These are phyloP conservation scores for Anthonomus grandis DNA, from an alignment of 1,140 invertebrate species.

Conservation along the genomic window DNA sequence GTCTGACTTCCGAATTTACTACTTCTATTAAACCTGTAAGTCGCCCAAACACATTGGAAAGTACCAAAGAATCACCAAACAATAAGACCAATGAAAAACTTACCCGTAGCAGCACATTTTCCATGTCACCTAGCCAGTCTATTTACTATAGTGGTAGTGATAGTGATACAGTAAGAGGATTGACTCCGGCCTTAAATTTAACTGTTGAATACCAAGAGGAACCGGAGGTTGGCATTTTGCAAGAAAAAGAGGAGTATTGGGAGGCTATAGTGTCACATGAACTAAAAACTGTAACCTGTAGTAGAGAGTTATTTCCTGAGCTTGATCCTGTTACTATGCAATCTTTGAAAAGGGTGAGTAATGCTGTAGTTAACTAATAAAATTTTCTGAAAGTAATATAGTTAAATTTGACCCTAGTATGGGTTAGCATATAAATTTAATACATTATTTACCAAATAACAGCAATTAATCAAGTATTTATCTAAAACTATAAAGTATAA, in stretches of 20 bases:
- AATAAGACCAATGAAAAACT: neutral
- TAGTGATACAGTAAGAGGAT: constrained; percentile 22
- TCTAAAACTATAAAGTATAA: no score
- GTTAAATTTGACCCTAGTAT: no score
- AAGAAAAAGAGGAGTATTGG: constrained; percentile 21
- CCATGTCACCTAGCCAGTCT: constrained; percentile 29
- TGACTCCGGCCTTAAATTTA: constrained; percentile 16
- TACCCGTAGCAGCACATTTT: constrained; percentile 22
- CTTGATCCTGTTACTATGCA: constrained; percentile 9
- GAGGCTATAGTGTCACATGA: constrained; percentile 24
- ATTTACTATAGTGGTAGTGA: constrained; percentile 23
- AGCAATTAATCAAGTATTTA: no score
- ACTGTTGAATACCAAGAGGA: constrained; percentile 32
- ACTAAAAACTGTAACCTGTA: constrained; percentile 26
- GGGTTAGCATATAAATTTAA: no score
- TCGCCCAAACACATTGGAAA: constrained; percentile 5
- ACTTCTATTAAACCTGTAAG: neutral
- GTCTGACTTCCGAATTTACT: neutral
- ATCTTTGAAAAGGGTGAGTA: constrained; percentile 6
- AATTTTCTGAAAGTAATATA: no score
- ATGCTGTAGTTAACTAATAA: neutral
- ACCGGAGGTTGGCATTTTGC: constrained; percentile 7
- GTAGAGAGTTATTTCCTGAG: constrained; percentile 27
- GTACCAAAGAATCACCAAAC: neutral
- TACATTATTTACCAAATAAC: no score